Conservation (phyloP, 2,888 invertebrate genomes). For the Neoitamus cyanurus region DNA sequence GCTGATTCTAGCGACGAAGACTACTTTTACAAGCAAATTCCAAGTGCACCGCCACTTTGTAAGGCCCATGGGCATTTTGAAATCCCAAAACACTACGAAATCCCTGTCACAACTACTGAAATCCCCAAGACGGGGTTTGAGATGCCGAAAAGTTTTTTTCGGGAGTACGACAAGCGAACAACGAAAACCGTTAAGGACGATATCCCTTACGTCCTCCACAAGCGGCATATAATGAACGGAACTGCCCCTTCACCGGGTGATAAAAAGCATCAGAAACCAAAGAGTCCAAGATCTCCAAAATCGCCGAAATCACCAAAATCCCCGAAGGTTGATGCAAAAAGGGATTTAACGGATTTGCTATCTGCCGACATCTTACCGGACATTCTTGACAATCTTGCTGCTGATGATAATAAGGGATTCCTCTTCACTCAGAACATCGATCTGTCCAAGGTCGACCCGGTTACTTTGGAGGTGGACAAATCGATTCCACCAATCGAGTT, state of each 20-base stretch:
- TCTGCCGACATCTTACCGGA: conserved; percentile 68
- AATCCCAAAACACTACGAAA: conserved; percentile 69
- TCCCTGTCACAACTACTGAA: conserved; percentile 66
- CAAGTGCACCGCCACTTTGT: conserved; percentile 78
- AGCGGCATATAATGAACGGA: conserved; percentile 87
- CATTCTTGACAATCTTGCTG: conserved; percentile 66
- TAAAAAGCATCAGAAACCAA: conserved; percentile 70
- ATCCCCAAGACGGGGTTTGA: conserved; percentile 76
- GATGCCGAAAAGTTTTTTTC: conserved; percentile 78
- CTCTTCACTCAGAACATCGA: conserved; percentile 81
- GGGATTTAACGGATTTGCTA: conserved; percentile 50
- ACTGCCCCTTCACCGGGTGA: conserved; percentile 73
- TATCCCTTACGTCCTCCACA: conserved; percentile 86
- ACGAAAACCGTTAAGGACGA: conserved; percentile 71
- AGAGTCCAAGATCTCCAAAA: conserved; percentile 74
- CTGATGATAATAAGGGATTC: conserved; percentile 71
- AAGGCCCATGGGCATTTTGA: conserved; percentile 79
- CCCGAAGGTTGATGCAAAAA: conserved; percentile 66
- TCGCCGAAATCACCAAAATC: conserved; percentile 74
- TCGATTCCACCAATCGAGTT: conserved; percentile 70
- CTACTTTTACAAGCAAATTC: conserved; percentile 80
- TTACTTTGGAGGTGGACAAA: conserved; percentile 78
- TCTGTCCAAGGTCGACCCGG: conserved; percentile 78
- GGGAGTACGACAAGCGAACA: conserved; percentile 73
- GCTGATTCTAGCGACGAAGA: conserved; percentile 88